Evolutionary conservation across 2,113 vertebrate genomes (phyloP).

Genomic region (Pangasianodon gigas): DNA sequence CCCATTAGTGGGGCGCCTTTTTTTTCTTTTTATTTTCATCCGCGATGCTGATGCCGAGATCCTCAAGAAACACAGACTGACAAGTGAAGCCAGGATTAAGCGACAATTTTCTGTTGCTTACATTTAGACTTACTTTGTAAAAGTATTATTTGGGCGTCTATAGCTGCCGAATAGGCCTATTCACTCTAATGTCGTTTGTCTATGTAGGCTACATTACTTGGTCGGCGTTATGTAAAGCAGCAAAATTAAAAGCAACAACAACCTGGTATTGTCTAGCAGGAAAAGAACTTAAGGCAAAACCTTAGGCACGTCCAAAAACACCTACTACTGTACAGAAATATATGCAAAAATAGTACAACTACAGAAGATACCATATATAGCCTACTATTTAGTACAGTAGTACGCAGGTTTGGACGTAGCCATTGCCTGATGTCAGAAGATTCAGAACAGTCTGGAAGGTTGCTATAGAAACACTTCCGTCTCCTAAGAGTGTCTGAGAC

Average conservation of each 20-base stretch:
- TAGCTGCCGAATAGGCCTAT: constrained; percentile 33
- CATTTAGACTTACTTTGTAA: not conserved
- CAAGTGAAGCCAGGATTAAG: constrained; percentile 3
- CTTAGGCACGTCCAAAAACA: not conserved
- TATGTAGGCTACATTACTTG: constrained; percentile 26
- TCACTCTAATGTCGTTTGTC: not conserved
- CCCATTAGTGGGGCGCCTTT: not conserved
- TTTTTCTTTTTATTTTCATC: not conserved
- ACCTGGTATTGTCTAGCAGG: constrained; percentile 43
- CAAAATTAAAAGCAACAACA: constrained; percentile 60
- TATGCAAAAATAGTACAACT: not conserved
- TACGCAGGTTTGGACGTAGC: constrained; percentile 11
- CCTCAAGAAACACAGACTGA: not conserved
- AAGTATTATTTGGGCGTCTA: not conserved
- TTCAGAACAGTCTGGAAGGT: constrained; percentile 80
- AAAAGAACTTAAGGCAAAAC: constrained; percentile 13
- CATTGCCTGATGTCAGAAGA: constrained; percentile 51
- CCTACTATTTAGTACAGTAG: not conserved
- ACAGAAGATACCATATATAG: not conserved
- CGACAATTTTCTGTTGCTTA: not conserved
- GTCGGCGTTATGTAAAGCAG: constrained; percentile 50
- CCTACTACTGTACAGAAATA: not conserved
- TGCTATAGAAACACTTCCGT: constrained; percentile 87
- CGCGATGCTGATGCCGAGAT: not conserved
- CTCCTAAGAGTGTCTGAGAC: constrained; percentile 48